A percentile compares a stretch with the other conserved stretches of the same genome.
phyloP scores from a whole-genome alignment of 2,113 vertebrate genomes.

The Cisticola juncidis region DNA sequence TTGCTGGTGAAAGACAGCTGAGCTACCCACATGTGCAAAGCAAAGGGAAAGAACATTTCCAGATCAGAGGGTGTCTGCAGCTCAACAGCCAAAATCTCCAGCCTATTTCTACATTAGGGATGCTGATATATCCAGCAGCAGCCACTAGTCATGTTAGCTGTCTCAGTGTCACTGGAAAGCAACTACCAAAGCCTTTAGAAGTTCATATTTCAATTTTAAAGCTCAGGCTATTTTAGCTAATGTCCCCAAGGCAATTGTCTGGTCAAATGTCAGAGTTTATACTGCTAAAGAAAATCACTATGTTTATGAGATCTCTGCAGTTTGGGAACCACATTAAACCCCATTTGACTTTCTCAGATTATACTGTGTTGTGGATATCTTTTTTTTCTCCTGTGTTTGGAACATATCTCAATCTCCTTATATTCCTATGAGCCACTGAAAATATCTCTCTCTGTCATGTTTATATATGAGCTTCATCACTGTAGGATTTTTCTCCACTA shows the following conservation, averaged over 20 bases:
- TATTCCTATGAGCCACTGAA: neutral
- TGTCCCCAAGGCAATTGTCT: conserved; percentile 23
- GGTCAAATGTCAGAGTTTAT: conserved; percentile 63
- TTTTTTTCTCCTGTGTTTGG: neutral
- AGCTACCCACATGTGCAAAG: neutral
- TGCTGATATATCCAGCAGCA: neutral
- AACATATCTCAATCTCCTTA: neutral
- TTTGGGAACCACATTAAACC: neutral
- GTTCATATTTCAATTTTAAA: conserved; percentile 60
- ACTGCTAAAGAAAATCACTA: conserved; percentile 36
- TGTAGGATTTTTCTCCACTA: neutral
- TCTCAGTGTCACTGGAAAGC: neutral
- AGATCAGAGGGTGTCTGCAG: neutral
- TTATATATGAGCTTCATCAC: neutral
- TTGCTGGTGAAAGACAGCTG: neutral
- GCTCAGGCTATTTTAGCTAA: conserved; percentile 53
- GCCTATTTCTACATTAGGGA: neutral
- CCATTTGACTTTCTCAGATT: conserved; percentile 11
- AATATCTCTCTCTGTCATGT: neutral
- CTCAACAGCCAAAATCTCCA: neutral
- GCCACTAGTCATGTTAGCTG: neutral
- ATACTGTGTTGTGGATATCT: neutral
- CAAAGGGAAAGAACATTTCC: neutral
- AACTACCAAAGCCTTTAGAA: conserved; percentile 37
- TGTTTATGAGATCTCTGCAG: conserved; percentile 28